These are phyloP conservation scores for Anguilla marmorata DNA, from an alignment of 2,797 vertebrate genomes.

Conservation along the genomic window DNA sequence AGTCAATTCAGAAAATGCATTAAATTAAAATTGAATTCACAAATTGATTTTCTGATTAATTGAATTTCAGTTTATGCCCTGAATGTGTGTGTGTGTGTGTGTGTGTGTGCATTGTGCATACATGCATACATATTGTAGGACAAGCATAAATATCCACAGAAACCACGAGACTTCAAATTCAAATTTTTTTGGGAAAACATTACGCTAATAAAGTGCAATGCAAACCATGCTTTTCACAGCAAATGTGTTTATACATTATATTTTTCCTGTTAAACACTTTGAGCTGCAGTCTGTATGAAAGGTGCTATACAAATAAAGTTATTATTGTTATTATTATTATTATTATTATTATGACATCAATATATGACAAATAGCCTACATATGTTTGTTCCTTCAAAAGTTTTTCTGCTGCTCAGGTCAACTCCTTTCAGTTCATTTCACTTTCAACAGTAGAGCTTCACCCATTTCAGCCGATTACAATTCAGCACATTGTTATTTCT, in stretches of 20 bases:
- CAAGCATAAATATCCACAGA: neutral
- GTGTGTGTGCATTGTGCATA: neutral
- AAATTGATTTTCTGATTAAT: no score
- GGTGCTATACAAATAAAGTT: no score
- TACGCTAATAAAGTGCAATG: neutral
- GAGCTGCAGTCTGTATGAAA: no score
- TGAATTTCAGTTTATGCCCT: no score
- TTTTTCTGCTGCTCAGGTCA: neutral
- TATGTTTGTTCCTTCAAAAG: no score
- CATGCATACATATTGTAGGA: neutral
- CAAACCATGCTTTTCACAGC: neutral
- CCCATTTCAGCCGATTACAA: neutral
- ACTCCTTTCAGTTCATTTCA: neutral
- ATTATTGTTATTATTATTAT: no score
- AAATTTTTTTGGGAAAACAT: no score
- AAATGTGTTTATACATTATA: neutral
- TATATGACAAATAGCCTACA: no score
- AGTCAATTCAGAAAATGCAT: no score
- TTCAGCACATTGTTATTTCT: neutral
- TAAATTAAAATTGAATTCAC: no score
- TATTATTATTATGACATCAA: no score
- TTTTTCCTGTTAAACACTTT: no score
- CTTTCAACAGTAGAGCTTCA: neutral
- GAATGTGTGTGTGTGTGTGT: neutral
- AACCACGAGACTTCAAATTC: neutral